Evolutionary conservation across 1,140 invertebrate species (phyloP).

Genomic region (Trachymyrmex septentrionalis): DNA sequence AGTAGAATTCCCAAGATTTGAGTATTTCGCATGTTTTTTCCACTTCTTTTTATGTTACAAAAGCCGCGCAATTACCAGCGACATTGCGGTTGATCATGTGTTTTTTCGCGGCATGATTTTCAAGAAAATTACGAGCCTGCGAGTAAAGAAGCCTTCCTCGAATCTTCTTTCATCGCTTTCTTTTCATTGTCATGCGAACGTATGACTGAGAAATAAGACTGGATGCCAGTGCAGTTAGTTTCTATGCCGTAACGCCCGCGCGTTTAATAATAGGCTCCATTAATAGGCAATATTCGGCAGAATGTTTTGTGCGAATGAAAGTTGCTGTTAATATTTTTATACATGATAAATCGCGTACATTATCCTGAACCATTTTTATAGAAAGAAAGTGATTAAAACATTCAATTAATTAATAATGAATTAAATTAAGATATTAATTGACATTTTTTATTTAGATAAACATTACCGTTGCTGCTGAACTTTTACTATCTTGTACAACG

Average conservation of each 20-base stretch:
- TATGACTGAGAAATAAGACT: background rate
- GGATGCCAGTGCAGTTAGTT: background rate
- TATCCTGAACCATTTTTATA: background rate
- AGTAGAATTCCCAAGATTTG: slow-evolving; percentile 72
- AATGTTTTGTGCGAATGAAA: background rate
- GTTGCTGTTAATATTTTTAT: background rate
- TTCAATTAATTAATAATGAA: background rate
- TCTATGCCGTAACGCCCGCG: background rate
- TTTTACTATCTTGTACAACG: background rate
- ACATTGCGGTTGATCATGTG: slow-evolving; percentile 30
- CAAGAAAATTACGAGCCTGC: slow-evolving; percentile 23
- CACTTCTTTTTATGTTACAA: background rate
- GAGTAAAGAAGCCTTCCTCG: background rate
- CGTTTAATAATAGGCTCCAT: background rate
- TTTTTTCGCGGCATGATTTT: slow-evolving; percentile 6
- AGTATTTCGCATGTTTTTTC: slow-evolving; percentile 29
- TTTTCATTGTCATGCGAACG: slow-evolving; percentile 41
- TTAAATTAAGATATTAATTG: background rate
- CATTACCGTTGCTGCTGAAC: background rate
- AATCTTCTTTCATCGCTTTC: slow-evolving; percentile 28
- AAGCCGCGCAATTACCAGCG: slow-evolving; percentile 5
- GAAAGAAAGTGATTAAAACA: background rate
- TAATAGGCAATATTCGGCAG: background rate
- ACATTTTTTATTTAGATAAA: background rate
- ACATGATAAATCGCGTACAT: background rate